Evolutionary conservation across 2,113 vertebrate species (phyloP).

Genomic region (Hippoglossus stenolepis): DNA sequence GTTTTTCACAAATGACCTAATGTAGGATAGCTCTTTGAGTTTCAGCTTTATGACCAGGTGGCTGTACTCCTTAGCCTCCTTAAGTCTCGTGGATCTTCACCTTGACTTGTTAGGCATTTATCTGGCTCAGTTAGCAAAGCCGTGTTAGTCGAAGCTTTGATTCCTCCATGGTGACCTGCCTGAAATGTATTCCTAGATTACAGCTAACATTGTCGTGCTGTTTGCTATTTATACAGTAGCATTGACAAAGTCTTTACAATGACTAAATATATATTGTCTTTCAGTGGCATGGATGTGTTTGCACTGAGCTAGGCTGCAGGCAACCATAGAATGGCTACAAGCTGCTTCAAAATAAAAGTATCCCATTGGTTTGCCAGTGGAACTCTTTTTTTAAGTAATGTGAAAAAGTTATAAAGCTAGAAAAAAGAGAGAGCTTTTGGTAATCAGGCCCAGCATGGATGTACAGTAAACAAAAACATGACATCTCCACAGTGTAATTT

Average conservation of each 20-base stretch:
- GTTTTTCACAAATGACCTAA: no score
- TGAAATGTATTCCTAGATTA: not conserved
- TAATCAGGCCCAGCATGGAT: no score
- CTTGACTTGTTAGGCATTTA: not conserved
- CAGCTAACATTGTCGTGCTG: not conserved
- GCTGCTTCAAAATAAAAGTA: not conserved
- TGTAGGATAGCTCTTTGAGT: not conserved
- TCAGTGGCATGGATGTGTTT: no score
- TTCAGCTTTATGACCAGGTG: not conserved
- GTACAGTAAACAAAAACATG: no score
- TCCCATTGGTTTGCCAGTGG: no score
- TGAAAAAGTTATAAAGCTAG: no score
- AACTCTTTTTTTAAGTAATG: no score
- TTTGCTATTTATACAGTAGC: no score
- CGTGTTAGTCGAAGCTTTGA: not conserved
- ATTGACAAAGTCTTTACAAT: not conserved
- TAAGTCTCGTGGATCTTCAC: not conserved
- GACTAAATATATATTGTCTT: not conserved
- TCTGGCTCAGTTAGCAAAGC: not conserved
- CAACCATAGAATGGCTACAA: not conserved
- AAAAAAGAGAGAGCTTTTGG: no score
- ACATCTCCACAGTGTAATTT: no score
- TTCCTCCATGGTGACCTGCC: not conserved
- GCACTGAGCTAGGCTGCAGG: not conserved
- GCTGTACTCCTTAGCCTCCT: not conserved